Base-by-base conservation (phyloP, 1,140 invertebrate species). In the Chelonus insularis region DNA sequence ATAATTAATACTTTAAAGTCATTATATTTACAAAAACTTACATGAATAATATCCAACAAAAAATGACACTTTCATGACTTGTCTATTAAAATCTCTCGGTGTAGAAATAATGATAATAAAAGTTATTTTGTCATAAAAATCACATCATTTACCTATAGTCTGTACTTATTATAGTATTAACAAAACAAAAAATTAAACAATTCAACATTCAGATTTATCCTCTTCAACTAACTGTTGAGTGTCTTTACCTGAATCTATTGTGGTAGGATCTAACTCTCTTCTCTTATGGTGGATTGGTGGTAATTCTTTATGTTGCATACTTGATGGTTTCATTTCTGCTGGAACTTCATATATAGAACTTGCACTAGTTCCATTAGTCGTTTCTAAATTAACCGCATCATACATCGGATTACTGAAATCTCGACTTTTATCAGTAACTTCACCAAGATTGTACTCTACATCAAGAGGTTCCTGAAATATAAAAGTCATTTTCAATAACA, bases 401-500 rank as follows among this genome's bases (percentile, higher is more conserved):
- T 96, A 98, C 93, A 98, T 96, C 7, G 95, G 95, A 83, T 97
- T 97, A 71, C 90, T 91, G 81, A 97, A 97, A 79, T 97, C 94
- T 52, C 94, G 85, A 51, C 89, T 89, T 76, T 93, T 93, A 61
- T 81, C 82, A 63, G 85, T 84, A 25, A 90, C 84, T 47, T 91
- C 88, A 41, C 86, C 86, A 51, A 93, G 78, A 68, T 87, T 89
- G 75, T 92, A 93, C 37, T 91, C 90, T 23, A 88, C 88, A 70
- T 94, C 90, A 63, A 89, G 71, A 1, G 85, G 83, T 66, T 86
- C 84, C 84, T 87, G 58, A n/a, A 69, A 61, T 29, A 25, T 29
- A 18, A 34, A 14, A 37, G 61, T 39, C 9, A 11, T 21, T 37
- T 37, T 14, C 5, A 34, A 32, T 14, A 12, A 34, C 0, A 52